These are phyloP conservation scores for Diplogasteroides magnus DNA, from an alignment of 1,140 invertebrate genomes.

Conservation along the genomic window DNA sequence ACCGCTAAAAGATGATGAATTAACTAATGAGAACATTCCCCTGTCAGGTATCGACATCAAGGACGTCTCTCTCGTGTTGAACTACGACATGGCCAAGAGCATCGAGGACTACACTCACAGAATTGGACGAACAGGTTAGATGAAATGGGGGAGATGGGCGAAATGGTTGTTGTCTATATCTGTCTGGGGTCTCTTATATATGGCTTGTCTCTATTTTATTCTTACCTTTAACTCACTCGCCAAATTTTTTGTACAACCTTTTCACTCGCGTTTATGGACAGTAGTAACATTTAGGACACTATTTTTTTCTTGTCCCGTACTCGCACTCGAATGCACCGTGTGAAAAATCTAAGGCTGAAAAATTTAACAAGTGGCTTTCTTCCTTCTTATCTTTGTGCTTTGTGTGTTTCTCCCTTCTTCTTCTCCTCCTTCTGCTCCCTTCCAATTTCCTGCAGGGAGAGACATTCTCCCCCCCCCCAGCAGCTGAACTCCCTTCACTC, in stretches of 20 bases:
- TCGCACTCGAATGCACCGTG: no score
- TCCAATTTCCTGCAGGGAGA: not conserved
- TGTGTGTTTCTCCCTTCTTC: no score
- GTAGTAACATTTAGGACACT: not conserved
- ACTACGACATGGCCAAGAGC: conserved; percentile 98
- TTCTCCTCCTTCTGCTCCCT: not conserved
- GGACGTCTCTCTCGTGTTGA: conserved; percentile 78
- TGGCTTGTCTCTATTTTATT: no score
- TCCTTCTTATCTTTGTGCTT: not conserved
- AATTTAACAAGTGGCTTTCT: not conserved
- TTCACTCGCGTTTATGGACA: conserved; percentile 1
- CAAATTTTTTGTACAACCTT: no score
- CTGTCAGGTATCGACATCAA: conserved; percentile 91
- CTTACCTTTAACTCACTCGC: no score
- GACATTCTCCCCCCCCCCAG: no score
- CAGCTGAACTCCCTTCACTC: no score
- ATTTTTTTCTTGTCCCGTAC: not conserved
- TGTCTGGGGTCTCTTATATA: no score
- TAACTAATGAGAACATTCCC: not conserved
- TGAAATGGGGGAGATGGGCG: no score
- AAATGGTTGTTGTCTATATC: not conserved
- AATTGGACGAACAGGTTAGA: conserved; percentile 79
- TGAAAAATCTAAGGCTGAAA: no score
- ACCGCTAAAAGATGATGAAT: not conserved
- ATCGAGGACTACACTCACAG: conserved; percentile 97